Evolutionary conservation across 2,113 vertebrate species (phyloP).

Genomic region (Chloroceryle aenea): DNA sequence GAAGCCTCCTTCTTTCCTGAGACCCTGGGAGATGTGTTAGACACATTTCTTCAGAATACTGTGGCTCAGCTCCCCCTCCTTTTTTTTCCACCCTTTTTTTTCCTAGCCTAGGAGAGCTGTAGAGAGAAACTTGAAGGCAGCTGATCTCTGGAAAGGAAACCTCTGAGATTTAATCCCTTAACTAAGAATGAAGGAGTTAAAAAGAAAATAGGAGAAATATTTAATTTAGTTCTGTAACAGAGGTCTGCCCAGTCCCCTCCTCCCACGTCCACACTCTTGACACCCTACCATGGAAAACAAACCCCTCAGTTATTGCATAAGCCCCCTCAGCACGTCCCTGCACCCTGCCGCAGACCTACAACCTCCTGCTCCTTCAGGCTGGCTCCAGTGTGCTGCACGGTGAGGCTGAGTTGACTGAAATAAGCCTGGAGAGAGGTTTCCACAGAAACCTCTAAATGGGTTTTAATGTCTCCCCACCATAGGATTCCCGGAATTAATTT

Average conservation of each 20-base stretch:
- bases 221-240: neutral
- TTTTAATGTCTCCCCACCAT: constrained; percentile 37
- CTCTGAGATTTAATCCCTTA: neutral
- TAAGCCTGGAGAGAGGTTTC: constrained; percentile 27
- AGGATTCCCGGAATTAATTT: constrained; percentile 72
- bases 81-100: neutral
- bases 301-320: neutral
- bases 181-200: neutral
- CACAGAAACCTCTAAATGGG: constrained; percentile 68
- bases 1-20: neutral
- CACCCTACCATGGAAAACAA: neutral
- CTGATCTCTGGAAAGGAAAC: neutral
- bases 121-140: neutral
- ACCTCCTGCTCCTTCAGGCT: constrained; percentile 29
- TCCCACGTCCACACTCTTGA: neutral
- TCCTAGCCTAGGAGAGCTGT: neutral
- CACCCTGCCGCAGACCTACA: neutral
- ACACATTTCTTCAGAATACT: neutral
- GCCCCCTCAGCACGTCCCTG: neutral
- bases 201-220: neutral
- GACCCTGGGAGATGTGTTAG: neutral
- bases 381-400: constrained; percentile 3
- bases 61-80: neutral
- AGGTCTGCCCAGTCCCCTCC: neutral
- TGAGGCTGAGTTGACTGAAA: constrained; percentile 1